A percentile compares a stretch with the other conserved stretches of the same genome.
phyloP scores from a whole-genome alignment of 2,888 invertebrate genomes.

The Onchidella celtica region DNA sequence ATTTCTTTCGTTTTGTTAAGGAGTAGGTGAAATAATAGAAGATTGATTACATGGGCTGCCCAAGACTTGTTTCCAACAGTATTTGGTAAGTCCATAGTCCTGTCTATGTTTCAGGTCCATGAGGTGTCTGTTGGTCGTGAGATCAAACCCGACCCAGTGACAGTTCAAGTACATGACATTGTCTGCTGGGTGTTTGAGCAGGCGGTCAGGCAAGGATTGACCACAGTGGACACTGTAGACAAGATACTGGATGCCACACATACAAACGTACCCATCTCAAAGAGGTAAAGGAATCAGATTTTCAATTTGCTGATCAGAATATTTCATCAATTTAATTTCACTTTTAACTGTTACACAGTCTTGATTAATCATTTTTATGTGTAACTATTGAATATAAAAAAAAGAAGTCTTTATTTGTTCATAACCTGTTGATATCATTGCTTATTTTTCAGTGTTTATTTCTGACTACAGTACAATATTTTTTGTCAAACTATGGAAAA shows the following conservation, averaged over 20 bases:
- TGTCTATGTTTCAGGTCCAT: constrained; percentile 76
- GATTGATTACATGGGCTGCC: too few relatives aligned
- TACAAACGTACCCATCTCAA: constrained; percentile 60
- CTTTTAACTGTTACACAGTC: not conserved
- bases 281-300: constrained; percentile 60
- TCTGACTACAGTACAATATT: too few relatives aligned
- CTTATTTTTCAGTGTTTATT: too few relatives aligned
- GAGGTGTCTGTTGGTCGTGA: constrained; percentile 73
- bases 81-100: too few relatives aligned
- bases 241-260: constrained; percentile 68
- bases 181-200: constrained; percentile 79
- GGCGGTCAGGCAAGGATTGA: constrained; percentile 69
- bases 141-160: constrained; percentile 76
- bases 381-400: too few relatives aligned
- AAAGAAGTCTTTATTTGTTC: too few relatives aligned
- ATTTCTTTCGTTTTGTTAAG: too few relatives aligned
- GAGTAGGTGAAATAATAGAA: too few relatives aligned
- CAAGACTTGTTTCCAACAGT: too few relatives aligned
- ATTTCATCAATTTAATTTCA: not conserved
- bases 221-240: constrained; percentile 68
- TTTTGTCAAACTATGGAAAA: too few relatives aligned
- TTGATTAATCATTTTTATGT: not conserved
- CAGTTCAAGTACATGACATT: constrained; percentile 76
- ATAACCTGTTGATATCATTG: too few relatives aligned
- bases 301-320: not conserved